phyloP scores from a whole-genome alignment of 2,797 vertebrate species.

The Siniperca scherzeri region DNA sequence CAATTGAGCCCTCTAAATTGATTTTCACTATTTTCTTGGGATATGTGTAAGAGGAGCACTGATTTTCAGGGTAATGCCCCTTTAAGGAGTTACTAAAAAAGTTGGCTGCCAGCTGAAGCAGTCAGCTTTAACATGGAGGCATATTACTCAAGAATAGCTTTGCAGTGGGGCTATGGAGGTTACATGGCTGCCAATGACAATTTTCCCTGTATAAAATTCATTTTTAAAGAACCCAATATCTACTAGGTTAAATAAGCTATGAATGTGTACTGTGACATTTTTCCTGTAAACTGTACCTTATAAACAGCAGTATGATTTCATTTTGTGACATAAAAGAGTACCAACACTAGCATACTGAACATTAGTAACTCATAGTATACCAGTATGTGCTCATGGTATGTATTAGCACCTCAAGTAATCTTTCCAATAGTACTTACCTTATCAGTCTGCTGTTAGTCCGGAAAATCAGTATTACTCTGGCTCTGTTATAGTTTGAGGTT shows the following conservation, averaged over 20 bases:
- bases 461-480: slow-evolving; percentile 7
- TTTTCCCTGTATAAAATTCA: background rate
- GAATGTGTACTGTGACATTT: background rate
- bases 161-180: background rate
- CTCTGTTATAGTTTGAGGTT: background rate
- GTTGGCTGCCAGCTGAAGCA: background rate
- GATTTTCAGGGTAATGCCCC: slow-evolving; percentile 12
- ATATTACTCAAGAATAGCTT: slow-evolving; percentile 10
- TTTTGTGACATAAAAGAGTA: slow-evolving; percentile 3
- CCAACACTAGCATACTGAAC: background rate
- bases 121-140: background rate
- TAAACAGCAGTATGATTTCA: background rate
- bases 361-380: background rate
- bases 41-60: slow-evolving; percentile 11
- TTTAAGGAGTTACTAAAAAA: slow-evolving; percentile 3
- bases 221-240: background rate
- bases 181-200: background rate
- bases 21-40: slow-evolving; percentile 17
- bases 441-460: slow-evolving; percentile 9
- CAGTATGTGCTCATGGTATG: background rate
- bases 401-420: background rate
- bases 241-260: background rate
- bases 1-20: background rate
- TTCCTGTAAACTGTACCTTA: background rate
- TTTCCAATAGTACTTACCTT: slow-evolving; percentile 2